A percentile compares a stretch with the other conserved stretches of the same genome.
Conservation (phyloP, 2,797 vertebrate species). For the Columba guinea region DNA sequence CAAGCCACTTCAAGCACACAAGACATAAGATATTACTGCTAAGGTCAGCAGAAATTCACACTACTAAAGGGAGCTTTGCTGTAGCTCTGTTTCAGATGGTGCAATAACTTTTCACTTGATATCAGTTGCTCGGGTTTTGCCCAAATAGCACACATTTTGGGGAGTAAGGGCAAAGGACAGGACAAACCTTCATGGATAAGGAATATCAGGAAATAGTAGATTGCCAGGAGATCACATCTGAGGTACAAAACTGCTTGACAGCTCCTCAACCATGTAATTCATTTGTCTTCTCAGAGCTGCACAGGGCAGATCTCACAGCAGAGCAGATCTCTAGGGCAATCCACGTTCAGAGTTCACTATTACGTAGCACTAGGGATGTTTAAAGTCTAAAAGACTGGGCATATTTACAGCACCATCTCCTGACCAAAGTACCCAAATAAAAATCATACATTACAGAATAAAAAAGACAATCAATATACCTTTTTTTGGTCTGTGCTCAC, state of each 20-base stretch:
- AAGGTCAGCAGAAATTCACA: not conserved
- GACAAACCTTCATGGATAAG: not conserved
- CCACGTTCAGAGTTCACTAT: not conserved
- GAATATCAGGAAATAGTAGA: not conserved
- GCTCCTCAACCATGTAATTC: conserved; percentile 28
- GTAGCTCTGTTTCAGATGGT: not conserved
- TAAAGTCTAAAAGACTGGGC: conserved; percentile 5
- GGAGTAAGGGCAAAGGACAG: not conserved
- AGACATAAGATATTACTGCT: not conserved
- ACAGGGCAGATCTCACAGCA: not conserved
- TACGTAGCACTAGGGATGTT: not conserved
- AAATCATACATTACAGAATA: not conserved
- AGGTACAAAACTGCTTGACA: not conserved
- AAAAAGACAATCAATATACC: not conserved
- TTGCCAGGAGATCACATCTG: not conserved
- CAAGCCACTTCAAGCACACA: conserved; percentile 8
- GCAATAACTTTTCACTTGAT: not conserved
- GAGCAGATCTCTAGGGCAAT: not conserved
- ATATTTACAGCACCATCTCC: conserved; percentile 58
- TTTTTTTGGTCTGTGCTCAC: not conserved
- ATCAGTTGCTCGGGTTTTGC: not conserved
- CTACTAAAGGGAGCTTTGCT: not conserved
- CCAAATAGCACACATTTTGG: not conserved
- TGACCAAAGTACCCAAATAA: conserved; percentile 21
- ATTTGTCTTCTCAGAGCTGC: conserved; percentile 7